Evolutionary conservation across 2,113 vertebrate genomes (phyloP), one percentile per base, ranked within the genome.

Genomic region (Hypocryptadius cinnamomeus): DNA sequence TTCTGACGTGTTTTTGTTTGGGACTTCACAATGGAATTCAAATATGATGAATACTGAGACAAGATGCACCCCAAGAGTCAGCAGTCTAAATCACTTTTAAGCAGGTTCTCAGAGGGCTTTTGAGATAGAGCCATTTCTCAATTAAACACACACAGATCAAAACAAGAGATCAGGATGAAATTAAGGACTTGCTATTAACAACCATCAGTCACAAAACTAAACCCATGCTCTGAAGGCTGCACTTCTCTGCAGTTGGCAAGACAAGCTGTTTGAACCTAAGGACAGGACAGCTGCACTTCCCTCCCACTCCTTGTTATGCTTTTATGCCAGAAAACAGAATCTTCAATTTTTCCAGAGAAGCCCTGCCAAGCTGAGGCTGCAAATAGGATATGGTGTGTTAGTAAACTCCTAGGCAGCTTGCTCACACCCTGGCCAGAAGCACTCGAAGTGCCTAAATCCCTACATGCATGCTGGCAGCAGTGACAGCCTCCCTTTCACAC

Each of bases 381-480:
- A 82, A 71, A 92, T 0, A 72, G 77, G 72, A 79, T 16, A 24
- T 2, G 11, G 85, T 14, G 22, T 44, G 54, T 65, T 37, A 70
- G 59, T 7, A 39, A 76, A 68, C 69, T 64, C 48, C 68, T 2
- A 50, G 30, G 35, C 81, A 79, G 87, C 60, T 87, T 39, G 72
- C 59, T 77, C 50, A 8, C 8, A 65, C 3, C 23, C 23, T 1
- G 42, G 57, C 63, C 79, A 93, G 70, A 48, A 39, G 25, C 4
- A 8, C 33, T 21, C 27, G 0, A n/a, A 72, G 74, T 12, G 40
- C 47, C 33, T 19, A 21, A 61, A 63, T 73, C 60, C 70, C 42
- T 11, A 8, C 3, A 1, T 2, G 19, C 6, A 16, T 0, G 0
- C 40, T 35, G 66, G 78, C 25, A 79, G 74, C 66, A 61, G 53